Evolutionary conservation across 2,888 invertebrate genomes (phyloP).

Genomic region (Brachyptera putata): DNA sequence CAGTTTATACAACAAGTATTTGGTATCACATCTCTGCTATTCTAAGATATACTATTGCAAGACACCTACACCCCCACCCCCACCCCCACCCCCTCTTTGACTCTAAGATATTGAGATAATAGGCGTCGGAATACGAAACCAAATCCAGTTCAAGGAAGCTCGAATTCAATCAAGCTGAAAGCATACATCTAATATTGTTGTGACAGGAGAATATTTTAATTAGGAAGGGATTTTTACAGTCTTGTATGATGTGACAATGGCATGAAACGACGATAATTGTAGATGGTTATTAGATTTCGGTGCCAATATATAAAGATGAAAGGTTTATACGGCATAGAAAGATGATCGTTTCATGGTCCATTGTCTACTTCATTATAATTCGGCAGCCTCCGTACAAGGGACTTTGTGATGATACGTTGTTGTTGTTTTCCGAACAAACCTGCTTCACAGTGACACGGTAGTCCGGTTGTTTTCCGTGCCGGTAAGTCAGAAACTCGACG

Average conservation of each 20-base stretch:
- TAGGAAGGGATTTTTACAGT: not conserved
- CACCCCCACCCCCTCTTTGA: not conserved
- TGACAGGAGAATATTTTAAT: not conserved
- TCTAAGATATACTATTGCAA: constrained; percentile 9
- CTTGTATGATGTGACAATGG: not conserved
- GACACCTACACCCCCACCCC: not conserved
- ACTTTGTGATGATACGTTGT: too few species aligned
- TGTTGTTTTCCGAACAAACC: too few species aligned
- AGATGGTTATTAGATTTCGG: too few species aligned
- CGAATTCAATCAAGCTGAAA: not conserved
- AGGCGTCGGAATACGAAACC: not conserved
- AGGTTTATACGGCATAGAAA: too few species aligned
- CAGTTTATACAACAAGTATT: constrained; percentile 25
- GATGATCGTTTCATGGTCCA: too few species aligned
- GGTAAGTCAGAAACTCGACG: too few species aligned
- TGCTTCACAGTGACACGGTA: too few species aligned
- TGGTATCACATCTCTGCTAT: constrained; percentile 9
- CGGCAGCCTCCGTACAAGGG: too few species aligned
- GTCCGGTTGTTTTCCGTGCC: too few species aligned
- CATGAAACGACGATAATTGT: too few species aligned
- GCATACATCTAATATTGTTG: not conserved
- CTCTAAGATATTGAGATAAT: constrained; percentile 7
- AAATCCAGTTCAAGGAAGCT: not conserved
- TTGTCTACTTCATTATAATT: too few species aligned
- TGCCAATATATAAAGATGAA: too few species aligned